phyloP scores from a whole-genome alignment of 1,140 invertebrate genomes.

The Bombus breviceps region DNA sequence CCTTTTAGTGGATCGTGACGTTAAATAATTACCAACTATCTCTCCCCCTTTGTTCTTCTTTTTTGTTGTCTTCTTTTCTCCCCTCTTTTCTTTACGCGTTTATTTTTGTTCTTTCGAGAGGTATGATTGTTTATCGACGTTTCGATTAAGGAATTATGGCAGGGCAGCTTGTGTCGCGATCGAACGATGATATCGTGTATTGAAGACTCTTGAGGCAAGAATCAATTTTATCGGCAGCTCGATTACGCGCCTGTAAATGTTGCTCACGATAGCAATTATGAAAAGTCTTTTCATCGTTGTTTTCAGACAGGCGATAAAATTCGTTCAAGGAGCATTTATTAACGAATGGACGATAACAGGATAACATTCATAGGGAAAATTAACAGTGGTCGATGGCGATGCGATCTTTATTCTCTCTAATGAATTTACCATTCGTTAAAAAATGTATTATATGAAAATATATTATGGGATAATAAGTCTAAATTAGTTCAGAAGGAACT shows the following conservation, averaged over 20 bases:
- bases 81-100: not conserved
- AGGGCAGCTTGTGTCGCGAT: not conserved
- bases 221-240: constrained; percentile 17
- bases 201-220: not conserved
- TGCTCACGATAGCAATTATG: not conserved
- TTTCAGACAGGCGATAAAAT: not conserved
- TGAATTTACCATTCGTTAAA: not conserved
- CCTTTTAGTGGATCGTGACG: constrained; percentile 13
- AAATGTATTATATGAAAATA: too few species aligned
- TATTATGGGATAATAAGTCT: not conserved
- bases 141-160: constrained; percentile 9
- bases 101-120: not conserved
- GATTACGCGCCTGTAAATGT: not conserved
- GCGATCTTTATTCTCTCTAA: not conserved
- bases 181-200: not conserved
- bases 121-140: constrained; percentile 27
- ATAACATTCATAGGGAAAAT: not conserved
- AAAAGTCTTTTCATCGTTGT: not conserved
- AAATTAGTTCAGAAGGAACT: not conserved
- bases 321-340: not conserved
- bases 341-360: not conserved
- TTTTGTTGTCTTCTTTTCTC: too few species aligned
- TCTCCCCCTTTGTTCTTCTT: too few species aligned
- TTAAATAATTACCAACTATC: constrained; percentile 15
- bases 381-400: too few species aligned